Base-by-base conservation (phyloP, 1,140 invertebrate genomes). In the Phymastichus coffea region DNA sequence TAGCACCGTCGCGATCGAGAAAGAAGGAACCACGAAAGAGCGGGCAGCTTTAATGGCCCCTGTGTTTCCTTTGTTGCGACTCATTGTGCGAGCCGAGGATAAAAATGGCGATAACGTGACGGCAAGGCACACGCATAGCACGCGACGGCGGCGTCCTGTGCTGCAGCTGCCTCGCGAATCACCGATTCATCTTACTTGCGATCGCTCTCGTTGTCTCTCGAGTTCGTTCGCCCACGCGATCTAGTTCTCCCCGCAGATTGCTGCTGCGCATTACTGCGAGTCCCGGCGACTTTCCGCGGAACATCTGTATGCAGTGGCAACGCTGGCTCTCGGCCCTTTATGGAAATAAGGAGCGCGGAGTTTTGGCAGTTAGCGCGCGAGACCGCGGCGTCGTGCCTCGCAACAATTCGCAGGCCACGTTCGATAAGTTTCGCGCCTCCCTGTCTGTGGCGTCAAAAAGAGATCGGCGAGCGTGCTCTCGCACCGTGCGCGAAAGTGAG, bases 341-440 rank as follows among this genome's bases (percentile, higher is more conserved):
- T n/a, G n/a, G n/a, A n/a, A n/a, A n/a, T n/a, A n/a, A n/a, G n/a
- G n/a, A n/a, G n/a, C n/a, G n/a, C n/a, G n/a, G n/a, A n/a, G n/a
- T n/a, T n/a, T n/a, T n/a, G n/a, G n/a, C n/a, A n/a, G n/a, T n/a
- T n/a, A n/a, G n/a, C n/a, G n/a, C n/a, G 37, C 37, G 37, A 15
- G 10, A 40, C 37, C 15, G 9, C 15, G 37, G 37, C 7, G 15
- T 9, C 6, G n/a, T 4, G 37, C n/a, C 15, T 22, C 0, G 9
- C 30, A 52, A 52, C 37, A 44, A 28, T 49, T 59, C 47, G n/a
- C 38, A 15, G 19, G 48, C 52, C 57, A 59, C 48, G 57, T 59
- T 59, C 57, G 48, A 59, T 53, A 59, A 59, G 48, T 59, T 59
- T 59, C 30, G n/a, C 23, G 28, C 26, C 48, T 43, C 40, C 3